Base-by-base conservation (phyloP, 2,797 vertebrate species). In the Lutra lutra region DNA sequence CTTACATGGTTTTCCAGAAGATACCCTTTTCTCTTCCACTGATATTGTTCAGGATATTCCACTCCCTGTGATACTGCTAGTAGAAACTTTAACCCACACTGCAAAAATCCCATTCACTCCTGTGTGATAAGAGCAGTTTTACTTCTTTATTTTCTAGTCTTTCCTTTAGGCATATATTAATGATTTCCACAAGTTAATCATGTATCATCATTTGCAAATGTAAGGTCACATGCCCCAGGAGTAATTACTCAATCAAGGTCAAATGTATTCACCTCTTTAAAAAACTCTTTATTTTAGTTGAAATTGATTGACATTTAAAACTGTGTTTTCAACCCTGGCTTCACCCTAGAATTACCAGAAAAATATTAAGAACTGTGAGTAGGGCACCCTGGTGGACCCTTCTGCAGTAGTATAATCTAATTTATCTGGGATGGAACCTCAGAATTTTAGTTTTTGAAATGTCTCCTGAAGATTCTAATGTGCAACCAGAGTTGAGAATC, bases 231-330 rank as follows among this genome's bases (percentile, higher is more conserved):
- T 56, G 43, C 32, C 48, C 32, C 5, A 83, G 77, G 64, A 95
- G 94, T 87, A 96, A 80, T 95, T 54, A 86, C 58, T 40, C 11
- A 96, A 79, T 96, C 56, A 79, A 82, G 46, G 82, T 90, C 60
- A 87, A 88, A 86, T 86, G 21, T 85, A 83, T 93, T 97, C 91
- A 58, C 35, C 29, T 82, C 38, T 62, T 89, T 27, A 29, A 87
- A 73, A 75, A 48, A 51, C 14, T 20, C 32, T 43, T 84, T 91
- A 78, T 95, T 88, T 95, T 79, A 91, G 51, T 25, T 92, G 51
- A 88, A 97, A 89, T 58, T 82, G 5, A 62, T 58, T 78, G 60
- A 29, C 85, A 83, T 78, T 87, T 95, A 64, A 92, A 94, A 72
- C 25, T 5, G 0, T 90, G 27, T 84, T 92, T 94, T 87, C 17